phyloP scores from a whole-genome alignment of 1,140 invertebrate genomes.

The Dendrolimus kikuchii region DNA sequence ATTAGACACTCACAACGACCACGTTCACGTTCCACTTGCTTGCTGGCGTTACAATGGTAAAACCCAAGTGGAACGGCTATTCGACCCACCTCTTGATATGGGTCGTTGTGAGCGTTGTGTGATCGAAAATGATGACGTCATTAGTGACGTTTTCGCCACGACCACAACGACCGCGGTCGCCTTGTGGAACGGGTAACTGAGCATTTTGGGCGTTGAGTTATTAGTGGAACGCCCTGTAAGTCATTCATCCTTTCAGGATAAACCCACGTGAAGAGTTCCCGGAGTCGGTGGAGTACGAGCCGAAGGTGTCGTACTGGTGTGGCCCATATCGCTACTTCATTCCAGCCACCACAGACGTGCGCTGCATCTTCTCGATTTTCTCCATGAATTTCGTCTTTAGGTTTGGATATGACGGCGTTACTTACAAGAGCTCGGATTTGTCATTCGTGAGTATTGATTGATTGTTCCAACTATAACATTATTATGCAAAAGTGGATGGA shows the following conservation, averaged over 20 bases:
- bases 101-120: too few relatives aligned
- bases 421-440: constrained; percentile 59
- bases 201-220: too few relatives aligned
- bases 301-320: constrained; percentile 61
- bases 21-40: too few relatives aligned
- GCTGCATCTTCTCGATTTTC: constrained; percentile 64
- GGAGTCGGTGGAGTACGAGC: constrained; percentile 60
- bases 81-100: too few relatives aligned
- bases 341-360: constrained; percentile 54
- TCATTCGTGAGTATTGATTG: constrained; percentile 45
- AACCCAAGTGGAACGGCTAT: too few relatives aligned
- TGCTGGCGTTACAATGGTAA: too few relatives aligned
- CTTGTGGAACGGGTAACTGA: too few relatives aligned
- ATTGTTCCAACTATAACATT: not conserved
- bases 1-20: too few relatives aligned
- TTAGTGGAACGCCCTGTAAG: too few relatives aligned
- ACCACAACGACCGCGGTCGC: too few relatives aligned
- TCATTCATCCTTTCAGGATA: constrained; percentile 28
- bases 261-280: constrained; percentile 61
- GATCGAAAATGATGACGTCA: too few relatives aligned
- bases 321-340: constrained; percentile 63
- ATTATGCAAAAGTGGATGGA: not conserved
- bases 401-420: constrained; percentile 59
- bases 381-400: constrained; percentile 60
- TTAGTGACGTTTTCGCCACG: too few relatives aligned